Percentiles rank a stretch among this genome's conserved stretches.
These are phyloP conservation scores for Lithobius niger DNA, from an alignment of 1,140 invertebrate genomes.

Conservation along the genomic window DNA sequence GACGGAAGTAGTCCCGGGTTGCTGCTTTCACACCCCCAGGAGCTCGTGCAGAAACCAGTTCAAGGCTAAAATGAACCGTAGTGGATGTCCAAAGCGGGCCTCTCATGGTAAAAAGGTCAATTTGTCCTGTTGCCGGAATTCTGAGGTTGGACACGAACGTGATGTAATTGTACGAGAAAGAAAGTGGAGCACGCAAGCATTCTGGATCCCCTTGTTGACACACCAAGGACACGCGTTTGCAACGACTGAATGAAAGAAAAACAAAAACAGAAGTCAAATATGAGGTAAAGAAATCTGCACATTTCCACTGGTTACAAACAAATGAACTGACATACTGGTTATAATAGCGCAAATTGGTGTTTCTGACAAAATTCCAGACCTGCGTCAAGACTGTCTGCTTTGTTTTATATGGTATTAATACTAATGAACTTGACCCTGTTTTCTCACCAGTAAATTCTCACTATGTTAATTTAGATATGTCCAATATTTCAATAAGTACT, in stretches of 20 bases:
- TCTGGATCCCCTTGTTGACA: slow-evolving; percentile 51
- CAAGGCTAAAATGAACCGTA: slow-evolving; percentile 57
- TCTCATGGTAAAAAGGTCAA: slow-evolving; percentile 76
- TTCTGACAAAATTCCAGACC: too few relatives aligned
- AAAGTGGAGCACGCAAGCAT: slow-evolving; percentile 60
- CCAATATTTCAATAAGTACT: too few relatives aligned
- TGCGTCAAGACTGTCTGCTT: too few relatives aligned
- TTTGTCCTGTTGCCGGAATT: slow-evolving; percentile 46
- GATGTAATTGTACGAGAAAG: slow-evolving; percentile 81
- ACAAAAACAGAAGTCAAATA: slow-evolving; percentile 12
- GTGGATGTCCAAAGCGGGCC: slow-evolving; percentile 52
- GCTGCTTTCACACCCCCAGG: slow-evolving; percentile 44
- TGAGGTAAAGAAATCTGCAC: neutral
- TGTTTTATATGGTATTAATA: too few relatives aligned
- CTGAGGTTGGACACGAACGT: slow-evolving; percentile 71
- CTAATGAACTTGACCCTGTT: too few relatives aligned
- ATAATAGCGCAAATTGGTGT: too few relatives aligned
- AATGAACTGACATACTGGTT: too few relatives aligned
- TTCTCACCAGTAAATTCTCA: too few relatives aligned
- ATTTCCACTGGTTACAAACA: neutral
- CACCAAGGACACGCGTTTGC: slow-evolving; percentile 48
- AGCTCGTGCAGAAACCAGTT: slow-evolving; percentile 47
- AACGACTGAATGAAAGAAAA: slow-evolving; percentile 46
- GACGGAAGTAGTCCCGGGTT: slow-evolving; percentile 50
- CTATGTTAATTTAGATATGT: too few relatives aligned